These are phyloP conservation scores for Scarus forsteni DNA, from an alignment of 2,797 vertebrate genomes.

Conservation along the genomic window DNA sequence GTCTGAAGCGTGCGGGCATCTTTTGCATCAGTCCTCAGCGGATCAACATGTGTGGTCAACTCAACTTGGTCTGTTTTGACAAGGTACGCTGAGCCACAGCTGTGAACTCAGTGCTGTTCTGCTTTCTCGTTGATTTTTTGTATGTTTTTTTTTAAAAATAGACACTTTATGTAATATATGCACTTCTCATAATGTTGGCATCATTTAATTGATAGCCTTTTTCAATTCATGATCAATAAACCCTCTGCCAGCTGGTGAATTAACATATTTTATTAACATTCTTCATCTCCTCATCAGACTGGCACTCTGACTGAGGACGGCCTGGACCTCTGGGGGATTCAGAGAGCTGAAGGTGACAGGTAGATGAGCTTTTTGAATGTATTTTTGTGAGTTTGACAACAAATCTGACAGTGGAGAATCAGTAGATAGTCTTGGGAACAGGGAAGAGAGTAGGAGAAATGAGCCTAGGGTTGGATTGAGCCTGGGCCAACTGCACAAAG, in stretches of 20 bases:
- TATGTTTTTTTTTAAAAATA: too few relatives aligned
- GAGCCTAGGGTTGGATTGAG: too few relatives aligned
- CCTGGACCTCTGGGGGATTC: slow-evolving; percentile 95
- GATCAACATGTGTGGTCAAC: slow-evolving; percentile 97
- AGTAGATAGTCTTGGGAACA: too few relatives aligned
- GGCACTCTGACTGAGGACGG: slow-evolving; percentile 98
- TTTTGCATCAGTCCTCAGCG: slow-evolving; percentile 98
- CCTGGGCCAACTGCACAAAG: too few relatives aligned
- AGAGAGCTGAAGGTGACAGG: slow-evolving; percentile 87
- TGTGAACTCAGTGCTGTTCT: neutral
- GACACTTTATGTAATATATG: too few relatives aligned
- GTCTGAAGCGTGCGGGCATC: slow-evolving; percentile 92
- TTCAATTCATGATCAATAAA: too few relatives aligned
- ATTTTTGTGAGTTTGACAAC: too few relatives aligned
- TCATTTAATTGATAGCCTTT: too few relatives aligned
- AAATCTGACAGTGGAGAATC: too few relatives aligned
- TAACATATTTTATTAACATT: neutral
- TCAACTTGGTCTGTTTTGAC: slow-evolving; percentile 97
- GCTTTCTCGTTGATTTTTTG: neutral
- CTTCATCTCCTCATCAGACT: slow-evolving; percentile 81
- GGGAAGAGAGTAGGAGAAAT: too few relatives aligned
- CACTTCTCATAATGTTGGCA: too few relatives aligned
- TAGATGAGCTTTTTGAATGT: slow-evolving; percentile 54
- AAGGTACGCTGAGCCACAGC: slow-evolving; percentile 84
- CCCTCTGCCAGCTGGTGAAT: neutral